These are phyloP conservation scores for Anguilla pacifica DNA, from an alignment of 2,797 vertebrate genomes.

Conservation along the genomic window DNA sequence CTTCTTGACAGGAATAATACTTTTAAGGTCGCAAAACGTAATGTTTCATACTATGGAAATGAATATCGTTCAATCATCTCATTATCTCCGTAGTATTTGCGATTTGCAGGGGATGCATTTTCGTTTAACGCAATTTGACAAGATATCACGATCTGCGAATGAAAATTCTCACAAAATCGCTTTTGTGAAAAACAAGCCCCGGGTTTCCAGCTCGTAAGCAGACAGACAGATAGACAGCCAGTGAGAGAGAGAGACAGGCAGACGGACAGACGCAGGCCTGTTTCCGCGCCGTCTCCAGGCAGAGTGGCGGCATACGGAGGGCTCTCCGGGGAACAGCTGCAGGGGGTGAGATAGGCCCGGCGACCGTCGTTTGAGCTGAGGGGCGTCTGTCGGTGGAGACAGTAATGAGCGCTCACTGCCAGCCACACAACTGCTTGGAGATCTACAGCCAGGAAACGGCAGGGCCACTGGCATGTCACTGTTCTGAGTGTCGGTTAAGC, in stretches of 20 bases:
- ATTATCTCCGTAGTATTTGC: too few species aligned
- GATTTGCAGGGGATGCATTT: too few species aligned
- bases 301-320: not conserved
- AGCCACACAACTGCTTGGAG: not conserved
- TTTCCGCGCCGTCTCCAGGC: not conserved
- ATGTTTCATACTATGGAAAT: too few species aligned
- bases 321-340: conserved; percentile 4
- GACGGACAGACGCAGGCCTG: not conserved
- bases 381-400: not conserved
- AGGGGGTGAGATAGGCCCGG: not conserved
- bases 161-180: too few species aligned
- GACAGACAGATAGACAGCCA: not conserved
- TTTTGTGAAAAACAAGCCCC: not conserved
- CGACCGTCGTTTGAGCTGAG: not conserved
- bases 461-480: not conserved
- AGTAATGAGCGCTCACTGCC: conserved; percentile 9
- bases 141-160: too few species aligned
- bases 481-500: not conserved
- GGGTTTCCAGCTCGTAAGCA: not conserved
- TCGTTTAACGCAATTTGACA: too few species aligned
- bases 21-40: too few species aligned
- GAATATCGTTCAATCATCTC: too few species aligned
- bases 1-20: too few species aligned
- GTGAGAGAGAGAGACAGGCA: not conserved
- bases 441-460: not conserved